Conservation (phyloP, 2,113 vertebrate species). For the Silurus meridionalis region DNA sequence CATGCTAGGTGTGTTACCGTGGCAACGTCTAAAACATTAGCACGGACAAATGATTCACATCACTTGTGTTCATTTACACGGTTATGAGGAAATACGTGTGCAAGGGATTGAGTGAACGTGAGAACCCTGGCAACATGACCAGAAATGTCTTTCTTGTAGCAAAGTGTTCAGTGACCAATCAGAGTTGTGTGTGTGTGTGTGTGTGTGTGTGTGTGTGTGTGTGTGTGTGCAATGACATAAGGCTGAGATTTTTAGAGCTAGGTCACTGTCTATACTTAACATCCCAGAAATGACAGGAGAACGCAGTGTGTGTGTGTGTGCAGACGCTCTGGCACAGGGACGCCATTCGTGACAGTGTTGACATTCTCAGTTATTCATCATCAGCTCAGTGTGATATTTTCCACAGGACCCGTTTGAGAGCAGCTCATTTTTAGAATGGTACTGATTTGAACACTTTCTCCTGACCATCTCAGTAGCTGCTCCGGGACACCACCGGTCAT, state of each 20-base stretch:
- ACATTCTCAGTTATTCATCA: not conserved
- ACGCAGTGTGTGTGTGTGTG: not conserved
- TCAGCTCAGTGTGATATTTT: not conserved
- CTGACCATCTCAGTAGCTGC: not conserved
- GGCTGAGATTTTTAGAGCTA: not conserved
- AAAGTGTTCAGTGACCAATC: not conserved
- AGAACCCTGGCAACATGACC: not conserved
- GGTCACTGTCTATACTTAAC: conserved; percentile 24
- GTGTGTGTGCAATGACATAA: not conserved
- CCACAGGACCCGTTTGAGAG: not conserved
- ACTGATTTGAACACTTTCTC: not conserved
- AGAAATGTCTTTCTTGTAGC: not conserved
- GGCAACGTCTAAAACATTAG: conserved; percentile 73
- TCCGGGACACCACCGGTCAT: not conserved
- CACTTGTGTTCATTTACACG: not conserved
- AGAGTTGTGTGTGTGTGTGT: no score
- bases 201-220: conserved; percentile 3
- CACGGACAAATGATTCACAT: conserved; percentile 45
- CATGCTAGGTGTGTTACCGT: conserved; percentile 59
- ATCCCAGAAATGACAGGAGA: not conserved
- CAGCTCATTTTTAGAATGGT: not conserved
- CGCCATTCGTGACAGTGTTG: not conserved
- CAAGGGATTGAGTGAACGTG: not conserved
- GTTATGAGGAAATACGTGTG: not conserved
- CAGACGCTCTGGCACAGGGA: not conserved